A percentile compares a stretch with the other conserved stretches of the same genome.
phyloP scores from a whole-genome alignment of 2,888 invertebrate species.

The Itoplectis maculator region DNA sequence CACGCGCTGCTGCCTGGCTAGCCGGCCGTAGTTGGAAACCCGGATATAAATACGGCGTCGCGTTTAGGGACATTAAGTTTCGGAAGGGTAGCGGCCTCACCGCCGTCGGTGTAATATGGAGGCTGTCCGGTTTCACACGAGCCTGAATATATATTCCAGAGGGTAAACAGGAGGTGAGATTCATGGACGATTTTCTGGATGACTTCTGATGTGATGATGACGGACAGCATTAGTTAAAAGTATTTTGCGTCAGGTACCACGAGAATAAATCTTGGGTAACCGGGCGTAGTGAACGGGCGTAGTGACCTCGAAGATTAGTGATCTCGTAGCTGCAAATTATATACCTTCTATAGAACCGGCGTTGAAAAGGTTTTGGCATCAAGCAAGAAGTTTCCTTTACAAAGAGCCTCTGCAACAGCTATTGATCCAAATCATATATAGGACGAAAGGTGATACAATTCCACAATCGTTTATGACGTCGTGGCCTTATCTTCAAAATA shows the following conservation, averaged over 20 bases:
- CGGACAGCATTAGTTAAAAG: not conserved
- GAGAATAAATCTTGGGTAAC: not conserved
- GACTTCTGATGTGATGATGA: slow-evolving; percentile 59
- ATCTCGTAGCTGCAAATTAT: not conserved
- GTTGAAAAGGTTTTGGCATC: too few species aligned
- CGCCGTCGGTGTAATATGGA: slow-evolving; percentile 70
- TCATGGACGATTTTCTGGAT: slow-evolving; percentile 65
- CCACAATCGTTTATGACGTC: too few species aligned
- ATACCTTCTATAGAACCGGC: too few species aligned
- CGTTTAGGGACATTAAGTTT: slow-evolving; percentile 77
- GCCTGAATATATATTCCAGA: slow-evolving; percentile 66
- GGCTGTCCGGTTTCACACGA: slow-evolving; percentile 70
- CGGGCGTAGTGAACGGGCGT: too few species aligned
- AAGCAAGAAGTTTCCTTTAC: too few species aligned
- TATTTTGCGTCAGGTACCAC: not conserved
- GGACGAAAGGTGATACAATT: too few species aligned
- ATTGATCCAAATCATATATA: too few species aligned
- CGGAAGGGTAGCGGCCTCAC: slow-evolving; percentile 70
- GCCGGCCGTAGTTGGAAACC: slow-evolving; percentile 67
- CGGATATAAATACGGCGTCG: slow-evolving; percentile 76
- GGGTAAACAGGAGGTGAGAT: slow-evolving; percentile 63
- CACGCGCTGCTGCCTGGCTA: slow-evolving; percentile 61
- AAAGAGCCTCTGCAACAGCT: too few species aligned
- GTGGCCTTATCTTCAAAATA: too few species aligned
- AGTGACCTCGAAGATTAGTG: too few species aligned